Evolutionary conservation across 64 coral and sea anemone genomes (phyloP).

Genomic region (Montipora efflorescens): DNA sequence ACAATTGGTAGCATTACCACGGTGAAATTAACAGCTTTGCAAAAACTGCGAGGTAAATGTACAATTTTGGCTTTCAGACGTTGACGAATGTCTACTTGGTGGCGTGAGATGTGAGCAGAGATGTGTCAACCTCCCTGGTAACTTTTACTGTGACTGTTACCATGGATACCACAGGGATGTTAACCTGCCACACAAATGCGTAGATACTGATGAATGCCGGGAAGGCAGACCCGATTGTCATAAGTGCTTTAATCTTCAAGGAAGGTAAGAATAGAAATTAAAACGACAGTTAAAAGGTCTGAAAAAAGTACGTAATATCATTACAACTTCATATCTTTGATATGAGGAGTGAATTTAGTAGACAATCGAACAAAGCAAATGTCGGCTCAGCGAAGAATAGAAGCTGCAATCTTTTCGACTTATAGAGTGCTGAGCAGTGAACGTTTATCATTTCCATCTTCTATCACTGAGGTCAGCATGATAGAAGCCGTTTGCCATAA

Average conservation of each 20-base stretch:
- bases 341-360: not conserved
- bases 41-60: no score
- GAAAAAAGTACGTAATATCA: no score
- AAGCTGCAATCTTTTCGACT: no score
- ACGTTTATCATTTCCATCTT: no score
- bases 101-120: slow-evolving; percentile 88
- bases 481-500: no score
- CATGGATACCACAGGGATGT: slow-evolving; percentile 63
- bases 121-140: slow-evolving; percentile 89
- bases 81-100: slow-evolving; percentile 93
- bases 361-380: no score
- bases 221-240: slow-evolving; percentile 91
- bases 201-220: slow-evolving; percentile 91
- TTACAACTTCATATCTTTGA: not conserved
- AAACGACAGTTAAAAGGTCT: not conserved
- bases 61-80: slow-evolving; percentile 60
- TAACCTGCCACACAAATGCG: slow-evolving; percentile 71
- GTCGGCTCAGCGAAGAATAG: no score
- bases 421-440: no score
- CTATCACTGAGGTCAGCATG: no score
- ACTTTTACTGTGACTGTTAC: slow-evolving; percentile 84
- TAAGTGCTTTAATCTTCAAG: slow-evolving; percentile 78
- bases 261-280: slow-evolving; percentile 58
- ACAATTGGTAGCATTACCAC: no score
- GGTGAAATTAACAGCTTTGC: no score